A percentile compares a stretch with the other conserved stretches of the same genome.
Evolutionary conservation across 1,140 invertebrate genomes (phyloP).

Genomic region (Pinna nobilis): DNA sequence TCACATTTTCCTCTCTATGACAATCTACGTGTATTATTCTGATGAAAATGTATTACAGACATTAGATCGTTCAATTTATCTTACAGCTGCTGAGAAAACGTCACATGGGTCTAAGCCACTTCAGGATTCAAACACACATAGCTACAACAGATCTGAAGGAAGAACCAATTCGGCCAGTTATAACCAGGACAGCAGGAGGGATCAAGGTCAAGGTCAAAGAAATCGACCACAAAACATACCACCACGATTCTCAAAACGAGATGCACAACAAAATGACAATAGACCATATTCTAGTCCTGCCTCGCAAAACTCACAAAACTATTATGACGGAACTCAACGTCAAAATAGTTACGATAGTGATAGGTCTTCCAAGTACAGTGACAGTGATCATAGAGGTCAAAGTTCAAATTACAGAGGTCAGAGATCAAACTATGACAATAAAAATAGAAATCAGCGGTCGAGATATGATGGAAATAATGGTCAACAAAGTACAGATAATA

Average conservation of each 20-base stretch:
- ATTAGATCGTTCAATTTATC: too few relatives aligned
- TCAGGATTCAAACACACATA: background rate
- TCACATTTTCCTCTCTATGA: too few relatives aligned
- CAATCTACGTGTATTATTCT: too few relatives aligned
- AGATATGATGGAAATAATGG: background rate
- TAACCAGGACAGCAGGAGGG: constrained; percentile 16
- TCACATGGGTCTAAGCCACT: background rate
- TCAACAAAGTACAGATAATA: constrained; percentile 1
- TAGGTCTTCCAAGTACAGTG: background rate
- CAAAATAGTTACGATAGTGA: constrained; percentile 11
- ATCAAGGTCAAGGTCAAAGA: background rate
- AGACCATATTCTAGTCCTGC: constrained; percentile 1
- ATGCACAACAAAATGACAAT: constrained; percentile 1
- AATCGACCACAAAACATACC: constrained; percentile 17
- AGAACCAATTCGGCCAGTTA: constrained; percentile 10
- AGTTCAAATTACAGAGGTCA: background rate
- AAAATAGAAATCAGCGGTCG: background rate
- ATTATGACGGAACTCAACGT: background rate
- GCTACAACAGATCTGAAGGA: background rate
- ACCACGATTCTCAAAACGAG: constrained; percentile 8
- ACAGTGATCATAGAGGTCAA: constrained; percentile 1
- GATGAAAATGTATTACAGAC: too few relatives aligned
- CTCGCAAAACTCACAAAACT: background rate
- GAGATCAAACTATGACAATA: background rate
- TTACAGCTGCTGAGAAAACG: background rate